Evolutionary conservation across 2,113 vertebrate genomes (phyloP).

Genomic region (Falcunculus frontatus): DNA sequence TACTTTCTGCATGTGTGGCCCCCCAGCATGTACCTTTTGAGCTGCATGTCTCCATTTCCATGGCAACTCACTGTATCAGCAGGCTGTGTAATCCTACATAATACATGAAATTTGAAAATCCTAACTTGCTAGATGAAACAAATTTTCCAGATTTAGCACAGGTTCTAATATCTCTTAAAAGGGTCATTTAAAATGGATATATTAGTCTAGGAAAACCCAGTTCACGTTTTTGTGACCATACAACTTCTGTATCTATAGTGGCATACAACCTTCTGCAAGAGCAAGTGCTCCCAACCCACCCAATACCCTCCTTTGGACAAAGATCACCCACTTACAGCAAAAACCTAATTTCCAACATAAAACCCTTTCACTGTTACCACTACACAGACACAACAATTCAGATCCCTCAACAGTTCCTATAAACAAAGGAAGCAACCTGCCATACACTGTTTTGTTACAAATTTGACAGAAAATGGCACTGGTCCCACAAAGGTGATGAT

Average conservation of each 20-base stretch:
- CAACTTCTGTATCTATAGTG: not conserved
- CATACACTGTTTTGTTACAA: not conserved
- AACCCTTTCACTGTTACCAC: not conserved
- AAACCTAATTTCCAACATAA: not conserved
- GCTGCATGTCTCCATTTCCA: not conserved
- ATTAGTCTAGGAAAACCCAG: not conserved
- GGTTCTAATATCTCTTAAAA: not conserved
- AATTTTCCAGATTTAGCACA: not conserved
- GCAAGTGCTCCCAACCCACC: not conserved
- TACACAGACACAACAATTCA: not conserved
- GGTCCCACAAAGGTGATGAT: not conserved
- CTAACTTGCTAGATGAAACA: not conserved
- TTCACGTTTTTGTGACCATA: not conserved
- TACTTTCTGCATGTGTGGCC: conserved; percentile 4
- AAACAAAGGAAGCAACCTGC: not conserved
- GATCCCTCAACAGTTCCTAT: not conserved
- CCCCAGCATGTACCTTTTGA: conserved; percentile 15
- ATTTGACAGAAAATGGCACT: not conserved
- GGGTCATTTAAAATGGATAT: not conserved
- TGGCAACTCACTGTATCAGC: not conserved
- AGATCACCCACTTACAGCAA: not conserved
- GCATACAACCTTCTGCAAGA: not conserved
- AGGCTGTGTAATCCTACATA: conserved; percentile 1
- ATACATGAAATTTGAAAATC: conserved; percentile 23
- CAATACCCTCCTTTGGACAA: not conserved